These are phyloP conservation scores for Galagoides demidoff DNA, from an alignment of 2,797 vertebrate genomes.

Conservation along the genomic window DNA sequence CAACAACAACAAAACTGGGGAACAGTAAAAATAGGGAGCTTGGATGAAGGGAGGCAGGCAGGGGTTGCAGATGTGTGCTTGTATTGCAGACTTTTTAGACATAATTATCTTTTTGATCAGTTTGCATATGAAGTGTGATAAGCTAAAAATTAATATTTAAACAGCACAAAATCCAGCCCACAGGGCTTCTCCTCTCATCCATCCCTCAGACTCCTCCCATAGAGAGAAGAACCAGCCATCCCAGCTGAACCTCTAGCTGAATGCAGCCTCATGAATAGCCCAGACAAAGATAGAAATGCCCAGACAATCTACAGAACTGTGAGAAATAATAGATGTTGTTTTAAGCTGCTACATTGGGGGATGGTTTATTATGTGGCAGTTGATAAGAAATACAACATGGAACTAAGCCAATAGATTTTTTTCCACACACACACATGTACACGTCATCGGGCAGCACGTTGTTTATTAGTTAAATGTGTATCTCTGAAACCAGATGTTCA, in stretches of 20 bases:
- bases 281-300: not conserved
- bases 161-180: not conserved
- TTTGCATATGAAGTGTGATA: not conserved
- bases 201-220: not conserved
- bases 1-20: too few species aligned
- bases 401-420: not conserved
- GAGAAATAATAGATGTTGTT: not conserved
- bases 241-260: not conserved
- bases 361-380: not conserved
- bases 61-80: not conserved
- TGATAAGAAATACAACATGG: not conserved
- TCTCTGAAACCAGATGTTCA: not conserved
- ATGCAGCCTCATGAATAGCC: not conserved
- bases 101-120: constrained; percentile 4
- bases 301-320: too few species aligned
- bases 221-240: not conserved
- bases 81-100: not conserved
- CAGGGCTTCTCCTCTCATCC: not conserved
- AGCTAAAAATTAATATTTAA: constrained; percentile 39
- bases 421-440: not conserved
- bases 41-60: not conserved
- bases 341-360: not conserved
- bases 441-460: not conserved
- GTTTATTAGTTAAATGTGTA: too few species aligned
- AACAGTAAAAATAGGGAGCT: not conserved